Evolutionary conservation across 2,797 vertebrate species (phyloP), one percentile per base, ranked within the genome.

Genomic region (Chrosomus eos): DNA sequence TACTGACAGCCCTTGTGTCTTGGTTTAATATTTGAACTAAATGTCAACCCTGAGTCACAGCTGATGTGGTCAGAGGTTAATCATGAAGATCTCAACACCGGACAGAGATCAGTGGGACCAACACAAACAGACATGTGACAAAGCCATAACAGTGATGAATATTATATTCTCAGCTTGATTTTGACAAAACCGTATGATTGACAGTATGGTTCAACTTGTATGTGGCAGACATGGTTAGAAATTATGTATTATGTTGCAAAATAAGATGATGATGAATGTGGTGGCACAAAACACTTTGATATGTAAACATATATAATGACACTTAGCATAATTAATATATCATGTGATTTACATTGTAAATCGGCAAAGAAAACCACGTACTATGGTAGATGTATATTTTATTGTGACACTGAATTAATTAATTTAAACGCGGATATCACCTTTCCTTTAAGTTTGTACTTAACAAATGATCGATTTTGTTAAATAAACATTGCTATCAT

Each of bases 21-120:
- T 3, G 4, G 28, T 21, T 48, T 82, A 77, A 73, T 88, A n/a
- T 74, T 83, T 85, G 26, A 85, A 64, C 8, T 45, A 26, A 72
- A 58, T 43, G 53, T 36, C 78, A 81, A 48, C 21, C 33, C 6
- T 28, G 23, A 33, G 26, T 43, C 43, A 36, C 66, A 67, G 66
- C 11, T 40, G 3, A 55, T 19, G 11, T 4, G 36, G 23, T 84
- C 38, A 55, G 33, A 31, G 64, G 19, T 84, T 79, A 68, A 84
- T 51, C 68, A 55, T 16, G 6, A 68, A 28, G n/a, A 67, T 77
- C 72, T 21, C 26, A 36, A 55, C 16, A 74, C 13, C 11, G 68
- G 23, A 19, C 33, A 31, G 43, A 64, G 11, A 23, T 4, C 8
- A 26, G 45, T 5, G 18, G 7, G 31, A 84, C 55, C 53, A 23